Base-by-base conservation (phyloP, 2,797 vertebrate genomes). In the Rhadinocentrus ornatus region DNA sequence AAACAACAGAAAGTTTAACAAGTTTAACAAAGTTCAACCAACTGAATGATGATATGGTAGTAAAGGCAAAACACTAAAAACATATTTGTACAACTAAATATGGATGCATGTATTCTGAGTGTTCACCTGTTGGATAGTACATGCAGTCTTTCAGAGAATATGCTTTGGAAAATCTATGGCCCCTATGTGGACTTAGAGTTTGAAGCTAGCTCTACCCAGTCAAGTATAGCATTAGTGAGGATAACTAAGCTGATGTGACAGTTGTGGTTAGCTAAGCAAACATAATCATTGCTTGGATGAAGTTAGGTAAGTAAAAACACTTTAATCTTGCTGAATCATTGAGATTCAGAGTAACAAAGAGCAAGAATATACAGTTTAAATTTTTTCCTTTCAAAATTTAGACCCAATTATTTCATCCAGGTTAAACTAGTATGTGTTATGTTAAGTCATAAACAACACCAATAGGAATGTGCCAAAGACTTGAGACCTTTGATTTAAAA, bases 1-100 rank as follows among this genome's bases (percentile, higher is more conserved):
- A 64, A 64, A 78, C 74, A 81, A 76, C 64, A 41, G 34, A 56
- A 18, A 48, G 57, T 66, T 69, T 72, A 62, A 67, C n/a, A n/a
- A n/a, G n/a, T n/a, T n/a, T 59, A 62, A 61, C 66, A 29, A 60
- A 35, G 58, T 57, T 78, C 48, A 18, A 48, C 46, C 37, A 57
- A 56, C 24, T 52, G 59, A 66, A 70, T 15, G 29, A 68, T 34
- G 54, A 67, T 26, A 67, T 48, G 9, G 9, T 12, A 24, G 29
- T 31, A 24, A 24, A 55, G 48, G 13, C 18, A 41, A 27, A 52
- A n/a, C 12, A 64, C 31, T 31, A 13, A 9, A n/a, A 13, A 20
- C 52, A 35, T 6, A 59, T 53, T 22, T 27, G 12, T 1, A 13
- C 53, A 53, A 53, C 20, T 59, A 58, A 59, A 50, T 46, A 29